Base-by-base conservation (phyloP, 2,113 vertebrate species). In the Amazona vittata region DNA sequence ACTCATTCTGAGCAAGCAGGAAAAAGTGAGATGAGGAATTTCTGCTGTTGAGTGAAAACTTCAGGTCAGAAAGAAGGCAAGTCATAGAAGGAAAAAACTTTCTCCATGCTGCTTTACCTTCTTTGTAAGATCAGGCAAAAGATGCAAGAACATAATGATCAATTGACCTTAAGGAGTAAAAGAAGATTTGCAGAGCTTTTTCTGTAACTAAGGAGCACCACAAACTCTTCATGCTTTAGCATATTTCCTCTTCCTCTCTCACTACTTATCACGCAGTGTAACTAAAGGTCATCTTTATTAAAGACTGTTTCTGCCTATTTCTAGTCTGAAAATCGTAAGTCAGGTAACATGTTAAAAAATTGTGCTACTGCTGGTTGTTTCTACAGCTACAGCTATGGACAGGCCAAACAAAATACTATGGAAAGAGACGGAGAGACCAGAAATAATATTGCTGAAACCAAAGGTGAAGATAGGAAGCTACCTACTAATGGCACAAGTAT, bases 271-370 rank as follows among this genome's bases (percentile, higher is more conserved):
- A 49, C 50, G 24, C 74, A 52, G 19, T 25, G 22, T 28, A 60
- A 78, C 43, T 26, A 28, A 86, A 96, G 93, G 86, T 94, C 79
- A 92, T 74, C 67, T 87, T 87, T 90, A 83, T 78, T 90, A 86
- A 93, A 90, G 75, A 46, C 44, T 53, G 28, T 29, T 91, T 59
- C 94, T 88, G 49, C 33, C 68, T 84, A 3, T 86, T 94, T 93
- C 89, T 86, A 77, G 71, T 33, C 60, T 46, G 46, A 82, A 86
- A 94, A 93, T 60, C 9, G 0, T 24, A 86, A 94, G 88, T 79
- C 91, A 94, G 55, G 16, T 64, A 77, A 68, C 20, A 10, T 47
- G 29, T 71, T 93, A 71, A 80, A 79, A 71, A 64, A 62, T 39
- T 47, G 28, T 68, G 24, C 53, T 64, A 35, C 53, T 50, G 25